phyloP scores from a whole-genome alignment of 2,113 vertebrate species.

The Pluvialis apricaria region DNA sequence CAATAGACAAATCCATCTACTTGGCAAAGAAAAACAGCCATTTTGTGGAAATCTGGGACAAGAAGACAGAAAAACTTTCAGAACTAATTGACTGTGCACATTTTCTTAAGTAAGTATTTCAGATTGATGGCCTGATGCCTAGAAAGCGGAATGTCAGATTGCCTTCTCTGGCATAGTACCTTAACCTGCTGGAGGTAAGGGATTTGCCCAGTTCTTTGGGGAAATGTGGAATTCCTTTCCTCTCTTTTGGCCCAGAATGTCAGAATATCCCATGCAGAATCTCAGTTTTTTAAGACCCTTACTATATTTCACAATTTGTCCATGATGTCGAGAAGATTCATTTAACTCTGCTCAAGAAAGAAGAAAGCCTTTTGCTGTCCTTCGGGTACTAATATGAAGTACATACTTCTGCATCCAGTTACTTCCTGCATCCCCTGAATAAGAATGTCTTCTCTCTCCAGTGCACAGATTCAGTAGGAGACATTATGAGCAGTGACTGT shows the following conservation, averaged over 20 bases:
- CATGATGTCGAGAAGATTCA: background rate
- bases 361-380: background rate
- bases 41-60: conserved; percentile 92
- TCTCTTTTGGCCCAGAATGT: background rate
- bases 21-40: conserved; percentile 87
- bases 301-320: background rate
- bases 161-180: background rate
- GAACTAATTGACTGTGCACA: conserved; percentile 86
- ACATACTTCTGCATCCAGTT: background rate
- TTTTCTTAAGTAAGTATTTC: conserved; percentile 81
- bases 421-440: background rate
- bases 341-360: background rate
- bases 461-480: background rate
- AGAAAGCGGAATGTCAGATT: background rate
- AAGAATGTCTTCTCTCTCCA: background rate
- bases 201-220: background rate
- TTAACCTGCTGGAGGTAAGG: background rate
- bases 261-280: background rate
- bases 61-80: conserved; percentile 85
- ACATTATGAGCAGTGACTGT: background rate
- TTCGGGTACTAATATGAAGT: background rate
- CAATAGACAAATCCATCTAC: conserved; percentile 87
- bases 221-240: background rate
- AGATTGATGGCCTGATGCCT: background rate
- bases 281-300: background rate